phyloP scores from a whole-genome alignment of 2,888 invertebrate species.

The Ypsolopha sequella region DNA sequence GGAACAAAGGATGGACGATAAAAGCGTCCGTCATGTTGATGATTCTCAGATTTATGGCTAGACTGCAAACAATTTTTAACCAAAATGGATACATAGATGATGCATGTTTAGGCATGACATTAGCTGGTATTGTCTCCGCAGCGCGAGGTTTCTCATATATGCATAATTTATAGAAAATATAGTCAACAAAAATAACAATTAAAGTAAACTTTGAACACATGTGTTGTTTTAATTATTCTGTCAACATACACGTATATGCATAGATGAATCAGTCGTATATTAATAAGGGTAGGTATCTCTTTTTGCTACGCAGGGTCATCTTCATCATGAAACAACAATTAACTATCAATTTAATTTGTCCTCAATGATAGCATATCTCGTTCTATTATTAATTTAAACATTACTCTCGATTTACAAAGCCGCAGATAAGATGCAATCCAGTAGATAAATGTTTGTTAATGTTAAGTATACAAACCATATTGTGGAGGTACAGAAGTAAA shows the following conservation, averaged over 20 bases:
- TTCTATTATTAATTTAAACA: not conserved
- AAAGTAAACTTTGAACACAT: no score
- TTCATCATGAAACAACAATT: no score
- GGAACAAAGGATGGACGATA: constrained; percentile 1
- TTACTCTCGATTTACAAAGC: not conserved
- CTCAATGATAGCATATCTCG: no score
- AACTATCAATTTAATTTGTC: no score
- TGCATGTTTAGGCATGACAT: not conserved
- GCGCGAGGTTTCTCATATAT: not conserved
- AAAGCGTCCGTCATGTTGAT: not conserved
- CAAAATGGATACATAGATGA: not conserved
- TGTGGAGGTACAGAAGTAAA: constrained; percentile 43
- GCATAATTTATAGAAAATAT: no score
- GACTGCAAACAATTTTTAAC: not conserved
- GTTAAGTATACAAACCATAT: constrained; percentile 25
- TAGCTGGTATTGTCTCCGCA: not conserved
- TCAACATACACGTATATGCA: no score
- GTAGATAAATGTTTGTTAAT: not conserved
- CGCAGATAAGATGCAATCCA: not conserved
- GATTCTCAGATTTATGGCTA: not conserved
- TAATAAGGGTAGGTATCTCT: no score
- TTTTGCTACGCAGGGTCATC: no score
- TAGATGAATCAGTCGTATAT: no score
- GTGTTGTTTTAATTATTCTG: no score
- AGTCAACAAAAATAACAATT: no score